These are phyloP conservation scores for Marcusenius ussheri DNA, from an alignment of 2,113 vertebrate genomes.

Conservation along the genomic window DNA sequence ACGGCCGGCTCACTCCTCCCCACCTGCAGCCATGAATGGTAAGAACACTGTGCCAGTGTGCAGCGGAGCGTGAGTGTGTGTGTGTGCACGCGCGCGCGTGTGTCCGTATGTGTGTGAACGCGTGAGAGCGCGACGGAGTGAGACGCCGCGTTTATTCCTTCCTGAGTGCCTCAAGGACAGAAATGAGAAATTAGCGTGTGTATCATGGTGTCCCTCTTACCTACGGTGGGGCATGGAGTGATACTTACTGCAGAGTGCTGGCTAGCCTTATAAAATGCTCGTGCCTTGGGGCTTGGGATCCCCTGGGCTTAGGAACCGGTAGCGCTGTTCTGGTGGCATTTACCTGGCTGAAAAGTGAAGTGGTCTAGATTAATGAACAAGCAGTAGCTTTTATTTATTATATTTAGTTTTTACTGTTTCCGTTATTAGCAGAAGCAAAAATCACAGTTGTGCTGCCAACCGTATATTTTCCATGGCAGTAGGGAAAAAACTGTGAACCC, in stretches of 20 bases:
- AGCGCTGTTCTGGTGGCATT: not conserved
- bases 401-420: not conserved
- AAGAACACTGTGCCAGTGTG: slow-evolving; percentile 34
- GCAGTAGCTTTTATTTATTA: not conserved
- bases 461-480: not conserved
- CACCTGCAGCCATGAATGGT: slow-evolving; percentile 68
- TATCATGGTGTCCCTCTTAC: not conserved
- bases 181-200: not conserved
- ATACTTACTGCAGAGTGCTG: not conserved
- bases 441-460: not conserved
- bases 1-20: slow-evolving; percentile 20
- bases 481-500: not conserved
- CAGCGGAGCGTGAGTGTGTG: slow-evolving; percentile 34
- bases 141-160: slow-evolving; percentile 7
- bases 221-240: not conserved
- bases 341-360: slow-evolving; percentile 1
- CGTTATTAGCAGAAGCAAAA: not conserved
- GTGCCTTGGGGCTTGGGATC: not conserved
- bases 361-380: not conserved
- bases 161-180: not conserved
- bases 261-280: not conserved
- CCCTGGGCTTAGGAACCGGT: not conserved
- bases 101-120: slow-evolving; percentile 51
- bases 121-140: slow-evolving; percentile 28
- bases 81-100: slow-evolving; percentile 48